phyloP scores from a whole-genome alignment of 2,797 vertebrate species.

The Sphenodon punctatus region DNA sequence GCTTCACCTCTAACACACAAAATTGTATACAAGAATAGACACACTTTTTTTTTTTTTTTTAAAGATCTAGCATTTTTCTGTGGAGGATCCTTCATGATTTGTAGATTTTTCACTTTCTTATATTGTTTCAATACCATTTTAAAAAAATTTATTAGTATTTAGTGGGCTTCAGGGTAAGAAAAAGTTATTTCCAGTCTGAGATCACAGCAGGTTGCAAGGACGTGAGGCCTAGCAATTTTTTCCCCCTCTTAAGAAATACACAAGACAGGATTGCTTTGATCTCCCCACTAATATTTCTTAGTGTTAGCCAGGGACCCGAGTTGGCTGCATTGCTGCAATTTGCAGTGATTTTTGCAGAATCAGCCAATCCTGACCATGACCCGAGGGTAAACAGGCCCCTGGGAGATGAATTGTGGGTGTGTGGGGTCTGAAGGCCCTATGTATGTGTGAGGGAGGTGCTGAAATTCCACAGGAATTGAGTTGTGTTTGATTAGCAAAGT shows the following conservation, averaged over 20 bases:
- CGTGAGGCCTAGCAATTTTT: background rate
- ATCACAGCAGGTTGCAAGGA: background rate
- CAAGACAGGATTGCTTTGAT: background rate
- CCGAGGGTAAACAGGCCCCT: no score
- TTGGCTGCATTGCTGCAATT: no score
- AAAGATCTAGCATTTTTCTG: background rate
- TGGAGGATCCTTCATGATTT: background rate
- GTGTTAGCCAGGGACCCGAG: no score
- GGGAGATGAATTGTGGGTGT: no score
- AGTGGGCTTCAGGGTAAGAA: background rate
- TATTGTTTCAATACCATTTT: background rate
- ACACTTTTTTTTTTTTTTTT: background rate
- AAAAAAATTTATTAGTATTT: background rate
- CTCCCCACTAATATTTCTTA: background rate
- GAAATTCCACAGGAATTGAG: no score
- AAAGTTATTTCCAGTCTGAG: background rate
- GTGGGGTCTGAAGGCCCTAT: no score
- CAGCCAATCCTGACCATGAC: no score
- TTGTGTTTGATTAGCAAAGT: no score
- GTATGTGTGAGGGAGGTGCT: no score
- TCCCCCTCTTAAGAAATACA: background rate
- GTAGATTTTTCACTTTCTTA: background rate
- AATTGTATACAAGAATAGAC: background rate
- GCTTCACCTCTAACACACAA: no score
- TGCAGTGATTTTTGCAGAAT: no score